Evolutionary conservation across 2,113 vertebrate genomes (phyloP).

Genomic region (Tychaedon coryphoeus): DNA sequence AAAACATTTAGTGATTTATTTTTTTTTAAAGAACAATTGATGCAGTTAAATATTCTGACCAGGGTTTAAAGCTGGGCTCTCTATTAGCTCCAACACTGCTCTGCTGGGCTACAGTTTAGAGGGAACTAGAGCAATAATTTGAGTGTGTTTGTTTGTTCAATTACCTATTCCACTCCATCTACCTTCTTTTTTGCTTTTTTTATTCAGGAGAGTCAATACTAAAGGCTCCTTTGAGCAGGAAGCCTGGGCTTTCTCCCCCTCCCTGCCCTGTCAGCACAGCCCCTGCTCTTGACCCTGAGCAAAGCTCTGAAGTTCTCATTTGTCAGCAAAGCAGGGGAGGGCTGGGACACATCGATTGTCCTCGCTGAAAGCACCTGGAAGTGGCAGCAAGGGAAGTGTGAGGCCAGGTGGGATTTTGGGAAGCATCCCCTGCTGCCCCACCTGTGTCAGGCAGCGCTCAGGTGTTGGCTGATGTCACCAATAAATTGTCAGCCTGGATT

Average conservation of each 20-base stretch:
- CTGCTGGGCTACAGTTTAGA: neutral
- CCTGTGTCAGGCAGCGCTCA: neutral
- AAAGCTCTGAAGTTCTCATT: neutral
- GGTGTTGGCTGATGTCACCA: slow-evolving; percentile 80
- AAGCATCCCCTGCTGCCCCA: neutral
- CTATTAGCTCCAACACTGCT: neutral
- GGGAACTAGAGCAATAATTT: neutral
- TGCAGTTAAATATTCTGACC: neutral
- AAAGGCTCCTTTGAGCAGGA: neutral
- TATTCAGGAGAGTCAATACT: neutral
- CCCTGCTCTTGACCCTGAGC: neutral
- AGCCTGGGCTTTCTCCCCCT: neutral
- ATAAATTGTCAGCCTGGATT: slow-evolving; percentile 72
- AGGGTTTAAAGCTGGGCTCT: neutral
- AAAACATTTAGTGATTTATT: too few species aligned
- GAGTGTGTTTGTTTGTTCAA: neutral
- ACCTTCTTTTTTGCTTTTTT: neutral
- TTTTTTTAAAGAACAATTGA: neutral
- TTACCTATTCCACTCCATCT: neutral
- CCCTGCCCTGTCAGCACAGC: neutral
- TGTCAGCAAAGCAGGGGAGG: neutral
- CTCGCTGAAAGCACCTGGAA: slow-evolving; percentile 73
- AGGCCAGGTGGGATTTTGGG: slow-evolving; percentile 15
- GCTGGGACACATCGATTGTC: slow-evolving; percentile 59
- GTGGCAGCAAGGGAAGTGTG: slow-evolving; percentile 2